A percentile compares a stretch with the other conserved stretches of the same genome.
Conservation (phyloP, 2,113 vertebrate species). For the Daubentonia madagascariensis region DNA sequence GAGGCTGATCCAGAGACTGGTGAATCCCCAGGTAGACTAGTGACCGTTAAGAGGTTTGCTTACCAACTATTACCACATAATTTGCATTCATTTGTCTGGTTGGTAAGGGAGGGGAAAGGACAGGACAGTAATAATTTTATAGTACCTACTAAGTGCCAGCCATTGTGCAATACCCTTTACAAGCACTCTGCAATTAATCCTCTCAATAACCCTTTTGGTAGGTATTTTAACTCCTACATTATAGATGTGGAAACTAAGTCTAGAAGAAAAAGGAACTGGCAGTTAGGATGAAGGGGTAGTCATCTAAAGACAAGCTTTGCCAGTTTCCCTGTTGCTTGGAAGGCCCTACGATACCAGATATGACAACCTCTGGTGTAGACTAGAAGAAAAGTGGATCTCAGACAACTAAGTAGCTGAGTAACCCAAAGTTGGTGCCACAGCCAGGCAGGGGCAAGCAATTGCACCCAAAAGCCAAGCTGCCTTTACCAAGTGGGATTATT, state of each 20-base stretch:
- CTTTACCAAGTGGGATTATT: neutral
- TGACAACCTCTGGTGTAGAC: neutral
- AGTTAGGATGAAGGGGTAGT: neutral
- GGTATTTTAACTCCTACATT: neutral
- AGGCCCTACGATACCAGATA: neutral
- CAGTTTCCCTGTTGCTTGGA: neutral
- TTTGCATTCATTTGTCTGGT: neutral
- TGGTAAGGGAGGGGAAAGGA: neutral
- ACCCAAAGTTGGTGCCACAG: neutral
- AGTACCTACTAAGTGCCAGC: neutral
- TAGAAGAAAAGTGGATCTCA: neutral
- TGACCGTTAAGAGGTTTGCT: neutral
- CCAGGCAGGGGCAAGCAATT: neutral
- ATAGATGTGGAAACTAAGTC: neutral
- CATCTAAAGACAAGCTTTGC: neutral
- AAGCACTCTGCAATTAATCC: neutral
- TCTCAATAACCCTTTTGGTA: neutral
- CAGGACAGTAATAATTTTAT: neutral
- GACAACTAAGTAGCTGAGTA: neutral
- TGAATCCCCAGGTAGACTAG: neutral
- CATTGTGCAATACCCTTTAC: neutral
- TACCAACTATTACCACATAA: neutral
- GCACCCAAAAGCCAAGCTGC: neutral
- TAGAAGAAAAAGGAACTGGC: neutral
- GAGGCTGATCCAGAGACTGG: neutral